Evolutionary conservation across 2,797 vertebrate species (phyloP), one percentile per base, ranked within the genome.

Genomic region (Hydrocynus forskahlii): DNA sequence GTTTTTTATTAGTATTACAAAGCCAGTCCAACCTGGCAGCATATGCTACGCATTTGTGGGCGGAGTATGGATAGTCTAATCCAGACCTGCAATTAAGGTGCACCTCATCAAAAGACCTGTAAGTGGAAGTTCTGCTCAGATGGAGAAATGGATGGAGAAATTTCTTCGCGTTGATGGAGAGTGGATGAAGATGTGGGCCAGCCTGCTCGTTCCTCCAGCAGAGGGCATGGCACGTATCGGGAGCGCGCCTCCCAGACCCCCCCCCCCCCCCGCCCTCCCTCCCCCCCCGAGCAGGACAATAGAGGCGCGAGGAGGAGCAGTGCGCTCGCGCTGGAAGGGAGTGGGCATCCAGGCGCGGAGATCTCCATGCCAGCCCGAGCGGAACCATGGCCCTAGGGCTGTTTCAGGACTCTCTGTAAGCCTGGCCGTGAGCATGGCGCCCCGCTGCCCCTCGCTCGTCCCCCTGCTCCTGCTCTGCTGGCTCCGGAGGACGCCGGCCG

Each of bases 401-500:
- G 74, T 83, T 69, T 74, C 62, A 10, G 40, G 74, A 67, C 75
- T 50, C 62, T 67, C 48, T 81, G 87, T 87, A 86, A 89, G 63
- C 87, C 83, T 83, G 48, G 84, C 86, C 78, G 77, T 88, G 73
- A 90, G 66, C 79, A 91, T 91, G 90, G 78, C 82, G 25, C 84
- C 73, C 55, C 78, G 57, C 77, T 77, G 82, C 66, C 75, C 79
- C 50, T 73, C 85, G 50, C 75, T 85, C 7, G 73, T 88, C 59
- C 66, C 83, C 74, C 80, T 91, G 60, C n/a, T 69, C 67, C 77
- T 87, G 57, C 69, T 87, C 62, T 83, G 72, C 43, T 21, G 8
- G 19, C 43, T 23, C 19, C 12, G 85, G 79, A 81, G 75, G 59
- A 76, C 81, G 40, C 62, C 75, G 4, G 66, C 83, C 25, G 87